phyloP scores from a whole-genome alignment of 2,797 vertebrate species.

The Poecile montanus region DNA sequence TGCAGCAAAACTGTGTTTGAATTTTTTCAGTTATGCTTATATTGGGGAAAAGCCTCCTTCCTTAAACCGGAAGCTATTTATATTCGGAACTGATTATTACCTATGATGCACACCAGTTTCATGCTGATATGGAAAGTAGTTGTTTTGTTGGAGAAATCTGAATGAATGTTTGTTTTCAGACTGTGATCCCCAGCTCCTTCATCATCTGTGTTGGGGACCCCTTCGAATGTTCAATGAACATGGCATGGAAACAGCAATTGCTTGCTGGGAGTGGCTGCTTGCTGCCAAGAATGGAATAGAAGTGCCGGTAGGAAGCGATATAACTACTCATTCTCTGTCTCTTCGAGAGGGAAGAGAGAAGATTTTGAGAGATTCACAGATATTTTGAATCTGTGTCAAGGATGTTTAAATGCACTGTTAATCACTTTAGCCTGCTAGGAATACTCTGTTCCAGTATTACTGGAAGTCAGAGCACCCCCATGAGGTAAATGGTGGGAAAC shows the following conservation, averaged over 20 bases:
- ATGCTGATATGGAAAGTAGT: neutral
- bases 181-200: conserved; percentile 91
- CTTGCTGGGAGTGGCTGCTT: conserved; percentile 97
- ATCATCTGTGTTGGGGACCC: conserved; percentile 94
- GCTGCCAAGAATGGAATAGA: conserved; percentile 90
- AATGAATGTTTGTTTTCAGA: conserved; percentile 77
- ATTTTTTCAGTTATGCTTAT: neutral
- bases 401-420: neutral
- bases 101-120: neutral
- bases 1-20: neutral
- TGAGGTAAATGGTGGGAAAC: neutral
- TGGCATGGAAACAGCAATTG: conserved; percentile 93
- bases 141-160: conserved; percentile 14
- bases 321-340: neutral
- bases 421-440: neutral
- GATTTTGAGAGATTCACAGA: neutral
- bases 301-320: conserved; percentile 84
- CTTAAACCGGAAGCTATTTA: neutral
- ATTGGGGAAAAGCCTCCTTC: neutral
- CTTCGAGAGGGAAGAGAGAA: neutral
- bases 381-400: neutral
- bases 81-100: neutral
- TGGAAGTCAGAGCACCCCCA: neutral
- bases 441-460: neutral
- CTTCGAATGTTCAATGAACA: conserved; percentile 94